Evolutionary conservation across 2,888 invertebrate genomes (phyloP).

Genomic region (Apotomis betuletana): DNA sequence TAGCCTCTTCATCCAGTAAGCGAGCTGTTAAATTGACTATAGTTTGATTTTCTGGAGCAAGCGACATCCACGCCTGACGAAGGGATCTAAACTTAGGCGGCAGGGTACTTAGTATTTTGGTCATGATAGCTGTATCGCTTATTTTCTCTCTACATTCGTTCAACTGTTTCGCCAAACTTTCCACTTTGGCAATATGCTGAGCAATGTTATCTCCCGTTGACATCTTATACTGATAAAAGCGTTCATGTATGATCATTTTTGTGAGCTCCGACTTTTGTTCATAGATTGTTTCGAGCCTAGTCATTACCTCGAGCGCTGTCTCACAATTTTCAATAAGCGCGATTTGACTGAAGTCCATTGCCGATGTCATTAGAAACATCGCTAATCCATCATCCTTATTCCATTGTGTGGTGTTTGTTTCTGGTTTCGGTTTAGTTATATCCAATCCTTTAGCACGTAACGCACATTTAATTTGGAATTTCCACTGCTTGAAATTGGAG

Average conservation of each 20-base stretch:
- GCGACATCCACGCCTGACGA: constrained; percentile 10
- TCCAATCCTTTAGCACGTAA: too few relatives aligned
- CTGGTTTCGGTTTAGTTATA: too few relatives aligned
- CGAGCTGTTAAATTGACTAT: constrained; percentile 47
- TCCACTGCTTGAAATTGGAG: too few relatives aligned
- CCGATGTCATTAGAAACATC: too few relatives aligned
- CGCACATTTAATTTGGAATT: too few relatives aligned
- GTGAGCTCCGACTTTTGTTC: constrained; percentile 18
- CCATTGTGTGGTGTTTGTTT: too few relatives aligned
- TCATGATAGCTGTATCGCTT: constrained; percentile 7
- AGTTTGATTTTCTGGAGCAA: constrained; percentile 39
- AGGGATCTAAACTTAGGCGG: too few relatives aligned
- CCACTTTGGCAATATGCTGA: constrained; percentile 22
- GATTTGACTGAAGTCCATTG: too few relatives aligned
- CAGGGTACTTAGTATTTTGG: background rate
- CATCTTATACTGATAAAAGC: constrained; percentile 17
- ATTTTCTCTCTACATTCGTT: background rate
- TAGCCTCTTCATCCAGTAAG: too few relatives aligned
- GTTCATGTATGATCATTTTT: constrained; percentile 27
- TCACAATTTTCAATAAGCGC: constrained; percentile 9
- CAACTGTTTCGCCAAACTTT: constrained; percentile 17
- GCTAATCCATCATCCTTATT: too few relatives aligned
- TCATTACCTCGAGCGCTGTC: background rate
- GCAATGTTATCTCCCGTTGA: constrained; percentile 2
- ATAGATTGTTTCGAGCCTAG: constrained; percentile 18